Evolutionary conservation across 1,140 invertebrate species (phyloP).

Genomic region (Trachymyrmex cornetzi): DNA sequence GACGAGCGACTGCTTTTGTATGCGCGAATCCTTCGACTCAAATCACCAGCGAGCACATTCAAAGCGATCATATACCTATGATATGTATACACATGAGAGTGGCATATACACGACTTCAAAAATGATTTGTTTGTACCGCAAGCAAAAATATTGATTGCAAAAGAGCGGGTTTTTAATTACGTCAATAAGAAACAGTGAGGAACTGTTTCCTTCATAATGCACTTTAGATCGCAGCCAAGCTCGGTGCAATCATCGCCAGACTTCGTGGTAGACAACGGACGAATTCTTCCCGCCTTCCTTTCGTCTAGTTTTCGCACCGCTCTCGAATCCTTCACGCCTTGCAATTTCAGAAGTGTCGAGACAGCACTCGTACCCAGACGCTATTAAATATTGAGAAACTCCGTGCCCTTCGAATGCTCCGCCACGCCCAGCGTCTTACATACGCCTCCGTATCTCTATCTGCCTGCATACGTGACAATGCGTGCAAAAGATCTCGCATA

Average conservation of each 20-base stretch:
- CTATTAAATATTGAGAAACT: conserved; percentile 86
- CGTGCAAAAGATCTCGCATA: conserved; percentile 20
- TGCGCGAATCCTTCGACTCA: conserved; percentile 6
- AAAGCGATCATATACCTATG: not conserved
- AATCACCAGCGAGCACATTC: conserved; percentile 11
- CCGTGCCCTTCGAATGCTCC: conserved; percentile 48
- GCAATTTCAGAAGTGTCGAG: conserved; percentile 86
- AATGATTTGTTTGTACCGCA: not conserved
- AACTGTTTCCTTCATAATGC: conserved; percentile 4
- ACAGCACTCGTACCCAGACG: conserved; percentile 84
- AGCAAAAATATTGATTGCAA: not conserved
- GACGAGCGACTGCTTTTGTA: conserved; percentile 32
- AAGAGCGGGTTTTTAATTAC: not conserved
- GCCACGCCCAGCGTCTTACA: conserved; percentile 5
- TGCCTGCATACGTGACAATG: conserved; percentile 35
- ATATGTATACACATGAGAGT: not conserved
- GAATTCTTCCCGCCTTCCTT: conserved; percentile 40
- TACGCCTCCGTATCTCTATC: conserved; percentile 8
- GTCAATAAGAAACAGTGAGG: not conserved
- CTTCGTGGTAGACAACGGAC: conserved; percentile 44
- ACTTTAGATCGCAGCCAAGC: conserved; percentile 69
- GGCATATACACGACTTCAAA: not conserved
- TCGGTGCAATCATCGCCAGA: conserved; percentile 59
- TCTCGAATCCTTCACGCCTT: conserved; percentile 77
- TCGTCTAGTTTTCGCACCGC: conserved; percentile 70